Percentiles rank a stretch among this genome's conserved stretches.
These are phyloP conservation scores for Linnaemya vulpina DNA, from an alignment of 2,888 invertebrate genomes.

Conservation along the genomic window DNA sequence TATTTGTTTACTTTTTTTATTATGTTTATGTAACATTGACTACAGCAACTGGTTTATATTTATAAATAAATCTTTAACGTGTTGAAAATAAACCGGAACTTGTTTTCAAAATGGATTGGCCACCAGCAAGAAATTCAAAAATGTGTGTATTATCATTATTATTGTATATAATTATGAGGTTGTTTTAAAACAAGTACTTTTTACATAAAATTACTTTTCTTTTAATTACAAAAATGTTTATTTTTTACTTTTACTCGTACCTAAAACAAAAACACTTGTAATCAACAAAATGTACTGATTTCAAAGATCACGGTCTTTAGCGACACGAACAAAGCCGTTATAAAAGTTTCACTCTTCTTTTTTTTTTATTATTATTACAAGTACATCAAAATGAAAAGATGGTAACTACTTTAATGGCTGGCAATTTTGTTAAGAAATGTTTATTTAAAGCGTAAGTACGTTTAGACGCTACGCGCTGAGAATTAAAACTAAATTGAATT, in stretches of 20 bases:
- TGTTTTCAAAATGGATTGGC: slow-evolving; percentile 19
- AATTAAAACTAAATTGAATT: slow-evolving; percentile 79
- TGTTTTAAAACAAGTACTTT: slow-evolving; percentile 43
- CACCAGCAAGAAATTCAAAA: not conserved
- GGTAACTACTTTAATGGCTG: not conserved
- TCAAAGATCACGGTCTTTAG: slow-evolving; percentile 23
- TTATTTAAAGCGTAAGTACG: slow-evolving; percentile 58
- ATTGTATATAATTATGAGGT: not conserved
- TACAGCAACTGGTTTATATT: slow-evolving; percentile 8
- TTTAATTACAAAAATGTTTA: slow-evolving; percentile 41
- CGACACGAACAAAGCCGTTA: slow-evolving; percentile 38
- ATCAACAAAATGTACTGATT: slow-evolving; percentile 10
- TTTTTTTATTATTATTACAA: not conserved
- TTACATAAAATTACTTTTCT: slow-evolving; percentile 1
- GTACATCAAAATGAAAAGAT: not conserved
- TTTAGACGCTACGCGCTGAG: slow-evolving; percentile 77
- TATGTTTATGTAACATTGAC: slow-evolving; percentile 59
- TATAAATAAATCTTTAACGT: slow-evolving; percentile 3
- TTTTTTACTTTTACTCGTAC: slow-evolving; percentile 30
- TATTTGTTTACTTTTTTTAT: not conserved
- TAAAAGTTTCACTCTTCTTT: slow-evolving; percentile 61
- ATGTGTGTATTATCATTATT: too few species aligned
- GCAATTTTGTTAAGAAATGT: slow-evolving; percentile 1
- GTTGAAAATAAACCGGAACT: slow-evolving; percentile 62
- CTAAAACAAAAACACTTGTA: slow-evolving; percentile 33